A percentile compares a stretch with the other conserved stretches of the same genome.
phyloP scores from a whole-genome alignment of 1,140 invertebrate species.

The Ptiloglossa arizonensis region DNA sequence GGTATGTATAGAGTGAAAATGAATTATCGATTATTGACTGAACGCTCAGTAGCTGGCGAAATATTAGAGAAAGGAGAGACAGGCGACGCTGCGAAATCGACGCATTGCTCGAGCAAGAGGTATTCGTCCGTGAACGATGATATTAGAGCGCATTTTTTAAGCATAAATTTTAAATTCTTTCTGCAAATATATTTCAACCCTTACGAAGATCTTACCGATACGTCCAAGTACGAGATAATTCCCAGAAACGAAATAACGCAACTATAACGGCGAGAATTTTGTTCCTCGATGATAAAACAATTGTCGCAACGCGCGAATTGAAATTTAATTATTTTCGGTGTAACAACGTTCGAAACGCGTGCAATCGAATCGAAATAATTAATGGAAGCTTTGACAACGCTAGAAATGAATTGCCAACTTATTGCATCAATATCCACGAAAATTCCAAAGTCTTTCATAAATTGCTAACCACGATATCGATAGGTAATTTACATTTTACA shows the following conservation, averaged over 20 bases:
- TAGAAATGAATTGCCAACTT: too few relatives aligned
- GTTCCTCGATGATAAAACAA: too few relatives aligned
- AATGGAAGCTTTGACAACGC: too few relatives aligned
- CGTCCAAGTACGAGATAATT: too few relatives aligned
- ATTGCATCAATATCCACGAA: too few relatives aligned
- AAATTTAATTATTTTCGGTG: too few relatives aligned
- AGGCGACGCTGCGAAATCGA: neutral
- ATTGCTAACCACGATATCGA: too few relatives aligned
- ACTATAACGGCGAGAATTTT: too few relatives aligned
- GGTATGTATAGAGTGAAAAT: neutral
- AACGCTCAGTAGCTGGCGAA: neutral
- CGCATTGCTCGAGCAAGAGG: neutral
- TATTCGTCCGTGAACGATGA: neutral
- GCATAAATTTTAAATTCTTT: neutral
- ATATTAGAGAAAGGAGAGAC: neutral
- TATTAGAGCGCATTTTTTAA: neutral
- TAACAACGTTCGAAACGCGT: neutral
- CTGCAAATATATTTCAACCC: neutral
- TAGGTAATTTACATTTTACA: too few relatives aligned
- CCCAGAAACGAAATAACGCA: too few relatives aligned
- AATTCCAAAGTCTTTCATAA: too few relatives aligned
- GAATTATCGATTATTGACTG: conserved; percentile 15
- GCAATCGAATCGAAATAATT: neutral
- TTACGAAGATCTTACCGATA: neutral
- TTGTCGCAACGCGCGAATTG: too few relatives aligned